Evolutionary conservation across 2,113 vertebrate species (phyloP).

Genomic region (Puma concolor): DNA sequence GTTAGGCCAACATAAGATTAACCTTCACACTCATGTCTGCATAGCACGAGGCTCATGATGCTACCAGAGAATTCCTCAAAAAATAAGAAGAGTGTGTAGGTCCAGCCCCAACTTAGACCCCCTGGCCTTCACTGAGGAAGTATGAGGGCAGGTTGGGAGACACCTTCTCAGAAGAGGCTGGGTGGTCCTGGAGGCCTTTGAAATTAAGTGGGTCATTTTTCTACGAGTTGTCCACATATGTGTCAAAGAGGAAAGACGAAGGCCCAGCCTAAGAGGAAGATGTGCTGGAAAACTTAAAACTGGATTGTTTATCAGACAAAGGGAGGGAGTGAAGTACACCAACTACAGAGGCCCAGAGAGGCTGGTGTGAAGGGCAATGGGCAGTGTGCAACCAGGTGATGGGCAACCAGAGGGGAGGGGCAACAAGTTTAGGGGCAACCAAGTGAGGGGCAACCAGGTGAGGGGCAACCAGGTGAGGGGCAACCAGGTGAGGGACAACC

Average conservation of each 20-base stretch:
- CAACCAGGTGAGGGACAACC: neutral
- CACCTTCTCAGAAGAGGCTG: neutral
- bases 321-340: neutral
- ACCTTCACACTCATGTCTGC: neutral
- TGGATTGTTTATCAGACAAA: neutral
- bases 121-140: neutral
- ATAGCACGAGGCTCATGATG: neutral
- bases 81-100: neutral
- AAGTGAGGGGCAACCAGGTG: neutral
- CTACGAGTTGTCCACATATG: neutral
- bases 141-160: neutral
- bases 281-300: neutral
- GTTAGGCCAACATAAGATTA: neutral
- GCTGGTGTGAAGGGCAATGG: fast-evolving
- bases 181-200: neutral
- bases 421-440: neutral
- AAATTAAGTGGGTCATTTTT: neutral
- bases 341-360: neutral
- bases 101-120: neutral
- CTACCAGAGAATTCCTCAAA: neutral
- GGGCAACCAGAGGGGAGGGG: neutral
- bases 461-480: neutral
- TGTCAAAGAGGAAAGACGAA: neutral
- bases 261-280: neutral
- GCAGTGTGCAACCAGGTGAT: neutral